Evolutionary conservation across 2,113 vertebrate genomes (phyloP).

Genomic region (Epinephelus lanceolatus): DNA sequence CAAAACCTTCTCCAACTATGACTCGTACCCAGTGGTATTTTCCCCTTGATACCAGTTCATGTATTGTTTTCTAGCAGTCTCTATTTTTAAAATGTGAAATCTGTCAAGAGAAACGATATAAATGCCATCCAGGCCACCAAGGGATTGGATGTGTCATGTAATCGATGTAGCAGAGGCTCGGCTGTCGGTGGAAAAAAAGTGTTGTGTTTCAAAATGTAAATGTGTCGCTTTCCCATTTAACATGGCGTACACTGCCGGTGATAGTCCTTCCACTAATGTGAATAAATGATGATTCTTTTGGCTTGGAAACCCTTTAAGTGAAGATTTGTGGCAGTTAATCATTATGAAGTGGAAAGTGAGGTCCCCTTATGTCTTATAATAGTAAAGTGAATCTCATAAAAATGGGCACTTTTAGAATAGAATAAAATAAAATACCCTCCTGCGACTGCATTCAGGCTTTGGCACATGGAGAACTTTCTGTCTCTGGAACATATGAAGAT

Average conservation of each 20-base stretch:
- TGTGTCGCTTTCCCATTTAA: conserved; percentile 61
- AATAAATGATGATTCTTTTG: conserved; percentile 68
- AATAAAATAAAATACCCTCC: conserved; percentile 44
- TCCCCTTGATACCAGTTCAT: conserved; percentile 38
- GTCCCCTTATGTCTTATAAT: conserved; percentile 59
- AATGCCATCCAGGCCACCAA: conserved; percentile 52
- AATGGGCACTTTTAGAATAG: conserved; percentile 22
- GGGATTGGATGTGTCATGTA: conserved; percentile 44
- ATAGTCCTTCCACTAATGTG: conserved; percentile 64
- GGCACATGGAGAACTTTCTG: conserved; percentile 9
- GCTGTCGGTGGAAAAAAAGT: conserved; percentile 52
- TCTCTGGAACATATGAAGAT: conserved; percentile 34
- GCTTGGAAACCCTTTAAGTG: conserved; percentile 47
- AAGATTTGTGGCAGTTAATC: conserved; percentile 65
- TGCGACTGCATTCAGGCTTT: conserved; percentile 44
- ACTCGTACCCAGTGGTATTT: conserved; percentile 49
- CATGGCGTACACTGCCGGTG: conserved; percentile 45
- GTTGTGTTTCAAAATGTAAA: conserved; percentile 64
- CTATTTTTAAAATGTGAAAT: conserved; percentile 50
- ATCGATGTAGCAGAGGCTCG: conserved; percentile 65
- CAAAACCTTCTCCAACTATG: conserved; percentile 20
- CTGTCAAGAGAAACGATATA: conserved; percentile 49
- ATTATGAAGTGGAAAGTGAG: conserved; percentile 68
- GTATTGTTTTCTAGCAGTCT: conserved; percentile 51
- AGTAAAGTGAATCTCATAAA: conserved; percentile 63